Base-by-base conservation (phyloP, 2,113 vertebrate genomes). In the Parus major region DNA sequence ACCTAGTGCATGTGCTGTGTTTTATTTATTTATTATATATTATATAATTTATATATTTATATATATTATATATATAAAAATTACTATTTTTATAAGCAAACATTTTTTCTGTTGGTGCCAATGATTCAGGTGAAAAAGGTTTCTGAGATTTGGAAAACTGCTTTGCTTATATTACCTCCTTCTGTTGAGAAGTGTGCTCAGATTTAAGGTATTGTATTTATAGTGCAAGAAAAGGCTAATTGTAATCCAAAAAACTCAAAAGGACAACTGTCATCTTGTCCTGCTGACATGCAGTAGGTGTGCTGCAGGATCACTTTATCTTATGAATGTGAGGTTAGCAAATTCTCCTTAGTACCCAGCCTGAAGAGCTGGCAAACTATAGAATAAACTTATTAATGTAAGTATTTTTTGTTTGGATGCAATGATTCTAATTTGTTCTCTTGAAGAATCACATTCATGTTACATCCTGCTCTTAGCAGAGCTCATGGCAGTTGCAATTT, bases 381-480 rank as follows among this genome's bases (percentile, higher is more conserved):
- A 81, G 69, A 93, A 86, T 70, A 44, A 88, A 90, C 60, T 52
- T 92, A 56, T 75, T 96, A 93, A 69, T 2, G 31, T 71, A 73
- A 95, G 92, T 79, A 42, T 39, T 94, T 95, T 93, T 90, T 84
- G 83, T 95, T 96, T 92, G 92, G 76, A 95, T 95, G 90, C 92
- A 76, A 64, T 68, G 81, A 56, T 81, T 76, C 39, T 90, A 92
- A 92, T 96, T 95, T 91, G 91, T 89, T 94, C 93, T 78, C 82
- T 64, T 82, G 72, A 78, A 96, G 57, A 93, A 93, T 65, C 82
- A 53, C 61, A 75, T 83, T 93, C 95, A 36, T 93, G 94, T 94
- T 96, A 65, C 85, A 90, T 96, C 95, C 92, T 96, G 94, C 94
- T 96, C 85, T 68, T 78, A 94, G 86, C 82, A 92, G 92, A 96